A percentile compares a stretch with the other conserved stretches of the same genome.
Conservation (phyloP, 2,888 invertebrate genomes). For the Ophonus ardosiacus region DNA sequence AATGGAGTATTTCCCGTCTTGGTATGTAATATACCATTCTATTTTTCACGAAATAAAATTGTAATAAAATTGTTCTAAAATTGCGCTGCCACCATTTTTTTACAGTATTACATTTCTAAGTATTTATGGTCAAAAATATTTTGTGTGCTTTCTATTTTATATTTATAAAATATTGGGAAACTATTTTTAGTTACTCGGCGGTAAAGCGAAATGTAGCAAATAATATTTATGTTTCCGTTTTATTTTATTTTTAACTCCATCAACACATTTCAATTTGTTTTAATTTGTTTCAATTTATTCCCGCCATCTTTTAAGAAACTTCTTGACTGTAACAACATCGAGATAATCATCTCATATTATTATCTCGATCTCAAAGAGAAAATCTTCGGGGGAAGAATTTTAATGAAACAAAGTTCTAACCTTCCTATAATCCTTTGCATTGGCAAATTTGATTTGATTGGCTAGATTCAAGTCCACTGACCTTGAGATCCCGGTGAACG, state of each 20-base stretch:
- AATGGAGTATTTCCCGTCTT: too few species aligned
- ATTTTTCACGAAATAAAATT: too few species aligned
- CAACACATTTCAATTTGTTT: background rate
- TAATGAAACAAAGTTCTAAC: conserved; percentile 7
- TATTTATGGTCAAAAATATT: too few species aligned
- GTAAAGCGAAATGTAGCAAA: background rate
- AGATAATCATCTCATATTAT: background rate
- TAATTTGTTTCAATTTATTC: background rate
- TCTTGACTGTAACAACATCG: background rate
- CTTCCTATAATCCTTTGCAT: conserved; percentile 1
- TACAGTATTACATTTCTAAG: background rate
- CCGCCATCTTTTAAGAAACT: background rate
- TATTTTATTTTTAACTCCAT: background rate
- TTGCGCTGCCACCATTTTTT: background rate
- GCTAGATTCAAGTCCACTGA: conserved; percentile 71
- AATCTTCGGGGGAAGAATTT: background rate
- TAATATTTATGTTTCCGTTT: background rate
- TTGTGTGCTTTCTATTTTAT: too few species aligned
- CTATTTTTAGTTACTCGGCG: background rate
- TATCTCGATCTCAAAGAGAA: background rate
- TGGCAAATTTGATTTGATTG: background rate
- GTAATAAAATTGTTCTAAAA: too few species aligned
- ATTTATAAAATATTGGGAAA: background rate
- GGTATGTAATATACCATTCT: too few species aligned
- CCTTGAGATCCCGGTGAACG: conserved; percentile 97